Base-by-base conservation (phyloP, 2,797 vertebrate genomes). In the Notolepis coatsorum region DNA sequence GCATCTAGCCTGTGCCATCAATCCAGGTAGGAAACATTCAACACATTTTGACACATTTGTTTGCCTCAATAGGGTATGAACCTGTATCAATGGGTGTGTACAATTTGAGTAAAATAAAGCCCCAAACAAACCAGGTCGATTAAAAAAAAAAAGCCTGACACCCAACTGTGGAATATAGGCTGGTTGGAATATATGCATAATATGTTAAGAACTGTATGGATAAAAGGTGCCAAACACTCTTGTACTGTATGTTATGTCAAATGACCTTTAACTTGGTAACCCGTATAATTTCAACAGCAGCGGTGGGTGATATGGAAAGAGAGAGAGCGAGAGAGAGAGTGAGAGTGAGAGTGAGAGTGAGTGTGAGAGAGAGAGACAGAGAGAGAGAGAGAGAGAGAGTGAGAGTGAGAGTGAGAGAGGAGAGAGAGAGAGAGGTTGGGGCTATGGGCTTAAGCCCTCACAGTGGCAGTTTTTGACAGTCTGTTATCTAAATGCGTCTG, bases 241-340 rank as follows among this genome's bases (percentile, higher is more conserved):
- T 83, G 27, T 84, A 53, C 31, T 51, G 55, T 73, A 45, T 59
- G 37, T 42, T 15, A 48, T 82, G 75, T 82, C 37, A 60, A 70
- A 77, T 80, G 85, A 86, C 79, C 79, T 88, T 84, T 79, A 77
- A 80, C 71, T 68, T 84, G 74, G 69, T 77, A 77, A 93, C 92
- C 92, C 91, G 91, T 92, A 92, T 91, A 73, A 69, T 85, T 88
- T 87, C 50, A 66, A 89, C 89, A 92, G 91, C 88, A 92, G 91
- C 91, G 80, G 85, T 74, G 77, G 84, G 68, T 79, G 80, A 73
- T 53, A 73, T 79, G 77, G 71, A 61, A 68, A 42, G 18, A 52
- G 37, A 21, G 7, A 33, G 20, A 20, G 8, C 15, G 66, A 69
- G 57, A 68, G 49, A 56, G 64, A 58, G 1, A 28, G 61, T 48